Evolutionary conservation across 2,113 vertebrate genomes (phyloP).

Genomic region (Balaenoptera acutorostrata): DNA sequence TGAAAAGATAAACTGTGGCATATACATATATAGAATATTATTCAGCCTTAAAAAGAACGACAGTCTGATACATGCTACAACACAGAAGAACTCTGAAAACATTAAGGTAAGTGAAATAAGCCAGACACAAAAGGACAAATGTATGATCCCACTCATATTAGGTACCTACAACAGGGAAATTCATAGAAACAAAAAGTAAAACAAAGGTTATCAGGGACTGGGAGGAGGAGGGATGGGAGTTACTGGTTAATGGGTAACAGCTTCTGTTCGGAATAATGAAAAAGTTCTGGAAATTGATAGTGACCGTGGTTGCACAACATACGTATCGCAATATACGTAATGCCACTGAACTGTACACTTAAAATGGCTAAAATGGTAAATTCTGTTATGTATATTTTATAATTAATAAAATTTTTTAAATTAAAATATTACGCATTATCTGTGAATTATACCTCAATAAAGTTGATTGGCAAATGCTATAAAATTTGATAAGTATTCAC

Average conservation of each 20-base stretch:
- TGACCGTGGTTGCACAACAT: neutral
- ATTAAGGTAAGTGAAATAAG: neutral
- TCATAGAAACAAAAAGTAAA: neutral
- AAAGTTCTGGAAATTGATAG: neutral
- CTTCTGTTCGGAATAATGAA: neutral
- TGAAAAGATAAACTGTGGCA: neutral
- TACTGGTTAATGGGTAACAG: neutral
- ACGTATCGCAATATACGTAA: neutral
- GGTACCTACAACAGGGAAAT: neutral
- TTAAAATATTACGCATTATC: neutral
- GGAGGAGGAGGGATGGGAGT: neutral
- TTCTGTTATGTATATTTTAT: neutral
- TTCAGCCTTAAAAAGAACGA: neutral
- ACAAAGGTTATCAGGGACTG: neutral
- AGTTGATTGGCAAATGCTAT: neutral
- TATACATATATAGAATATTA: neutral
- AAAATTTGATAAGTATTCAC: neutral
- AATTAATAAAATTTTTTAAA: neutral
- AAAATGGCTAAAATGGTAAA: neutral
- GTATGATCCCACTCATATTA: neutral
- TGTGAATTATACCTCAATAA: neutral
- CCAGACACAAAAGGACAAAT: neutral
- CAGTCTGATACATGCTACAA: neutral
- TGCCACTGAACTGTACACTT: neutral
- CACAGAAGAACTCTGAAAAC: neutral